Percentiles rank a stretch among this genome's conserved stretches.
Conservation (phyloP, 2,888 invertebrate genomes). For the Vanessa cardui region DNA sequence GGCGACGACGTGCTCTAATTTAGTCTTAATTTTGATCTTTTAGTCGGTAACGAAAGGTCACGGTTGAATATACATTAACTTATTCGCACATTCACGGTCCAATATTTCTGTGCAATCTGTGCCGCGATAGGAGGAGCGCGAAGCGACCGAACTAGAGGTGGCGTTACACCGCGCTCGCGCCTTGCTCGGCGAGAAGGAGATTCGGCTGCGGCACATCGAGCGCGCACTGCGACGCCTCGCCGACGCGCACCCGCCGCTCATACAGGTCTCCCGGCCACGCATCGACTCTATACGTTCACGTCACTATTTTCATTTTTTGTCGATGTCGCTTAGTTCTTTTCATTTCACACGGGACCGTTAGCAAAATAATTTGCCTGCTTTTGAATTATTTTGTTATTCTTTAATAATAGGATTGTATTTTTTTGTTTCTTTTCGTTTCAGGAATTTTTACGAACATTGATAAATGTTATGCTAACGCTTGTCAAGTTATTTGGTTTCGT, state of each 20-base stretch:
- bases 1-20: too few relatives aligned
- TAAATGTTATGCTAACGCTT: too few relatives aligned
- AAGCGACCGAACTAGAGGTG: constrained; percentile 92
- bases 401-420: not conserved
- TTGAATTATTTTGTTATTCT: not conserved
- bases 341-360: not conserved
- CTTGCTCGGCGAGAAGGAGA: constrained; percentile 91
- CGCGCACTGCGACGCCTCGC: constrained; percentile 87
- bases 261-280: constrained; percentile 52
- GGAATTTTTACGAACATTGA: not conserved
- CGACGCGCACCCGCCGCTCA: constrained; percentile 56
- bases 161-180: constrained; percentile 91
- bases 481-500: too few relatives aligned
- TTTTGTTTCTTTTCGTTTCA: constrained; percentile 4
- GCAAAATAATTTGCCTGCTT: not conserved
- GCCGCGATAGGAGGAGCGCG: constrained; percentile 87
- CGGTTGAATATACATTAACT: too few relatives aligned
- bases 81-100: too few relatives aligned
- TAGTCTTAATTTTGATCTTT: too few relatives aligned
- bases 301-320: not conserved
- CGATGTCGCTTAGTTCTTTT: constrained; percentile 1
- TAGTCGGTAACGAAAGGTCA: too few relatives aligned
- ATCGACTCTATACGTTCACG: not conserved
- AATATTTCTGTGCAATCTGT: not conserved
- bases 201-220: constrained; percentile 89